Evolutionary conservation across 2,797 vertebrate genomes (phyloP), one percentile per base, ranked within the genome.

Genomic region (Brachymystax lenok): DNA sequence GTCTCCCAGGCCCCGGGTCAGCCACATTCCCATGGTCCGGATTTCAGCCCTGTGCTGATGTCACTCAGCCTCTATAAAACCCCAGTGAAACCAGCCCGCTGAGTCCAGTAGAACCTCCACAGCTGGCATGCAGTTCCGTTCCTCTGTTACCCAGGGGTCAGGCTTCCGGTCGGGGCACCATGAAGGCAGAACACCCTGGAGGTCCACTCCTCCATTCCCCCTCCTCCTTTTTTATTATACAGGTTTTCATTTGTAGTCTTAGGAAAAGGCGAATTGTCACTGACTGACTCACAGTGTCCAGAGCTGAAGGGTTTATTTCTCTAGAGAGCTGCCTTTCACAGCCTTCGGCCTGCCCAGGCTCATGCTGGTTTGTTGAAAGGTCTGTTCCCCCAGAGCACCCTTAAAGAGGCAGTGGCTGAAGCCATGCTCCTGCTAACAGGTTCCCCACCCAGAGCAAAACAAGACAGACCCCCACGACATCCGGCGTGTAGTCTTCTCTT

Each of bases 351-450:
- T 21, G n/a, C 30, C 70, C 54, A 17, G 40, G 75, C 76, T 84
- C 83, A 92, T 94, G 85, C 87, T 89, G 87, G 91, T 79, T 87
- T 92, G 91, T 85, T 86, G 82, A 93, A 88, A 89, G 86, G 82
- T 82, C 80, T 76, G 70, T 76, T 75, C 76, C 83, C 82, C 84
- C 74, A 52, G 80, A 85, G 86, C 81, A 46, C 71, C 77, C 69
- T 77, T 82, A 81, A 85, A 84, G 71, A 84, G 76, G 75, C 63
- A 79, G 75, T 75, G 76, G 85, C 81, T 79, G 77, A 84, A 77
- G 80, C 79, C 2, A 3, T 10, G 21, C 59, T 63, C n/a, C 79
- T 59, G 76, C 85, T 80, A 83, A 86, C 79, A 81, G 80, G 79
- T 83, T 75, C 77, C 78, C 81, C 24, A 24, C 59, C 59, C n/a